A percentile compares a stretch with the other conserved stretches of the same genome.
These are phyloP conservation scores for Aethes cnicana DNA, from an alignment of 2,888 invertebrate species.

Conservation along the genomic window DNA sequence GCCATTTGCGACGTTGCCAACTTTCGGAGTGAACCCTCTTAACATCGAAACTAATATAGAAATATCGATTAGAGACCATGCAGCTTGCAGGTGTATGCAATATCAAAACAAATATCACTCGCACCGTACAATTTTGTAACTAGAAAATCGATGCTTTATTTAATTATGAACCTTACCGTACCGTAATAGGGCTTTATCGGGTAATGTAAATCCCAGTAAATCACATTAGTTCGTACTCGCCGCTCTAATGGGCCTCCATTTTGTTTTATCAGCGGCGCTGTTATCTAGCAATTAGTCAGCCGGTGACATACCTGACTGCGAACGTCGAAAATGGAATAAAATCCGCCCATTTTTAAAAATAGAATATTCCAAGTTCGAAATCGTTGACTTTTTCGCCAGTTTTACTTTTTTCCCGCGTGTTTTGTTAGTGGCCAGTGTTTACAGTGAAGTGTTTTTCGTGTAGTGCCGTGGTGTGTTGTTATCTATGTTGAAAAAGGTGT, in stretches of 20 bases:
- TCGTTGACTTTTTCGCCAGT: not conserved
- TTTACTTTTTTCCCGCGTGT: not conserved
- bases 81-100: conserved; percentile 9
- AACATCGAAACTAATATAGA: too few species aligned
- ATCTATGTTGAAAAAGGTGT: conserved; percentile 53
- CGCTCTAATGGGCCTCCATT: conserved; percentile 33
- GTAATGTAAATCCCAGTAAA: conserved; percentile 49
- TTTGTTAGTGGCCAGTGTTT: conserved; percentile 12
- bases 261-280: conserved; percentile 56
- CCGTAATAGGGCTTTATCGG: conserved; percentile 21
- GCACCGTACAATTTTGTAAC: conserved; percentile 34
- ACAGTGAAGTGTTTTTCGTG: conserved; percentile 7
- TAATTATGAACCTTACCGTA: conserved; percentile 3
- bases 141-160: conserved; percentile 6
- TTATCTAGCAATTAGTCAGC: conserved; percentile 70
- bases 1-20: too few species aligned
- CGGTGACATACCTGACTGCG: conserved; percentile 51
- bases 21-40: too few species aligned
- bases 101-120: conserved; percentile 27
- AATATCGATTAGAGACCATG: conserved; percentile 15
- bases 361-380: conserved; percentile 11
- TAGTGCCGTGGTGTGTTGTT: conserved; percentile 8
- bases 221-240: conserved; percentile 46
- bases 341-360: conserved; percentile 27
- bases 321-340: conserved; percentile 37